phyloP scores from a whole-genome alignment of 2,113 vertebrate species.

The Chrysochloris asiatica region DNA sequence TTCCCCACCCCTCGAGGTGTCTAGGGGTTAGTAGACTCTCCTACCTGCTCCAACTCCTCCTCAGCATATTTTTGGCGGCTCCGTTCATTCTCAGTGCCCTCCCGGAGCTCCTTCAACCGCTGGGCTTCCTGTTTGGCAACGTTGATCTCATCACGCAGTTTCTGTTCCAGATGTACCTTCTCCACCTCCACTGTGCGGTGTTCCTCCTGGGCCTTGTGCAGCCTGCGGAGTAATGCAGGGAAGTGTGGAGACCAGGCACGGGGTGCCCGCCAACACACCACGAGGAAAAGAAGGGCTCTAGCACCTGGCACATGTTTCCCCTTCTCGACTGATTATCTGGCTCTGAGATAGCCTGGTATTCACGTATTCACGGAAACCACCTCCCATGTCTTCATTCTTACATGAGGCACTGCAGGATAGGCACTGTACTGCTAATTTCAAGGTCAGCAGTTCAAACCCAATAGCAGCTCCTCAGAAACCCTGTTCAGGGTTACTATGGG shows the following conservation, averaged over 20 bases:
- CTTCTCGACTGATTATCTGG: conserved; percentile 1
- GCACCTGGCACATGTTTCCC: background rate
- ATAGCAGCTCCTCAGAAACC: too few relatives aligned
- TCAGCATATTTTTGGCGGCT: conserved; percentile 97
- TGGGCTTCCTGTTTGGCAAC: conserved; percentile 97
- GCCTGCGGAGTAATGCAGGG: conserved; percentile 79
- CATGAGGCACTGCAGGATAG: too few relatives aligned
- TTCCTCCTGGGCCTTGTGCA: conserved; percentile 98
- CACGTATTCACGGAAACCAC: conserved; percentile 24
- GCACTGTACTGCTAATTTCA: too few relatives aligned
- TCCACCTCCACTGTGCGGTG: conserved; percentile 97
- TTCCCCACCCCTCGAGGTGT: background rate
- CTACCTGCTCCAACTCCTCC: conserved; percentile 97
- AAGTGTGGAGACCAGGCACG: conserved; percentile 27
- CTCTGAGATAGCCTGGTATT: conserved; percentile 45
- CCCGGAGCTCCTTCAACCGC: conserved; percentile 93
- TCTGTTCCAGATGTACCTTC: conserved; percentile 97
- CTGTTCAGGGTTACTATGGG: too few relatives aligned
- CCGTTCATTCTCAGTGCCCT: conserved; percentile 96
- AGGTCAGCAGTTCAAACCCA: too few relatives aligned
- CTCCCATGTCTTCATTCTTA: conserved; percentile 11
- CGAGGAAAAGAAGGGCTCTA: conserved; percentile 31
- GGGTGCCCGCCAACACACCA: background rate
- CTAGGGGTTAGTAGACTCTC: background rate
- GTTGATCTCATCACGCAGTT: conserved; percentile 96